These are phyloP conservation scores for Felis chaus DNA, from an alignment of 2,113 vertebrate genomes.

Conservation along the genomic window DNA sequence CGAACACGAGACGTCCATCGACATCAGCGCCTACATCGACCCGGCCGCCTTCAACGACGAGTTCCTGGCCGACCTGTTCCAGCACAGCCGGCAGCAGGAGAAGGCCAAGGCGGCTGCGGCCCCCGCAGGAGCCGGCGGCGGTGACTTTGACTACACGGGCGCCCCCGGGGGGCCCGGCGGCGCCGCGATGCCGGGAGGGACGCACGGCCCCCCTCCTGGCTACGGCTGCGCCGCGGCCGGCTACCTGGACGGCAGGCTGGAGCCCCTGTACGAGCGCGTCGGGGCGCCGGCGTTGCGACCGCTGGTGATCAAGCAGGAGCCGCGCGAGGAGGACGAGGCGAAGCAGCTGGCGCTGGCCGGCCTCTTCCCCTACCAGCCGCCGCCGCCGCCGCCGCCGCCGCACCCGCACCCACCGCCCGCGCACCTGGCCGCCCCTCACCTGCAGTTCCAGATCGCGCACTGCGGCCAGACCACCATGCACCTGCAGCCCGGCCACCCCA, in stretches of 20 bases:
- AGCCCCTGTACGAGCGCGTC: constrained; percentile 91
- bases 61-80: constrained; percentile 97
- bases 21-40: constrained; percentile 99
- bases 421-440: constrained; percentile 91
- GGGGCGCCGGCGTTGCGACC: constrained; percentile 89
- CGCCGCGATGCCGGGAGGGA: constrained; percentile 83
- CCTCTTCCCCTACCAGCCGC: constrained; percentile 88
- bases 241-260: constrained; percentile 93
- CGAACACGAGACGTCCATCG: constrained; percentile 98
- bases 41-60: constrained; percentile 99
- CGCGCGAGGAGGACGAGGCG: constrained; percentile 92
- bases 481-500: constrained; percentile 96
- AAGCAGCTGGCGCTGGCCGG: constrained; percentile 86
- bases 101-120: constrained; percentile 88
- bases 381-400: constrained; percentile 88
- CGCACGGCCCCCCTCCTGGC: constrained; percentile 80
- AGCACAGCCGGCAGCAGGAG: constrained; percentile 94
- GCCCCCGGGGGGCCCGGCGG: constrained; percentile 71
- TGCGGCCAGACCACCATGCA: constrained; percentile 98
- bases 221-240: constrained; percentile 88
- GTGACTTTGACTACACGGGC: constrained; percentile 90
- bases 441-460: constrained; percentile 97
- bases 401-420: constrained; percentile 94
- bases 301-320: constrained; percentile 97
- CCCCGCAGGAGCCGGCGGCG: constrained; percentile 68